Evolutionary conservation across 2,113 vertebrate genomes (phyloP), one percentile per base, ranked within the genome.

Genomic region (Spheniscus mendiculus): DNA sequence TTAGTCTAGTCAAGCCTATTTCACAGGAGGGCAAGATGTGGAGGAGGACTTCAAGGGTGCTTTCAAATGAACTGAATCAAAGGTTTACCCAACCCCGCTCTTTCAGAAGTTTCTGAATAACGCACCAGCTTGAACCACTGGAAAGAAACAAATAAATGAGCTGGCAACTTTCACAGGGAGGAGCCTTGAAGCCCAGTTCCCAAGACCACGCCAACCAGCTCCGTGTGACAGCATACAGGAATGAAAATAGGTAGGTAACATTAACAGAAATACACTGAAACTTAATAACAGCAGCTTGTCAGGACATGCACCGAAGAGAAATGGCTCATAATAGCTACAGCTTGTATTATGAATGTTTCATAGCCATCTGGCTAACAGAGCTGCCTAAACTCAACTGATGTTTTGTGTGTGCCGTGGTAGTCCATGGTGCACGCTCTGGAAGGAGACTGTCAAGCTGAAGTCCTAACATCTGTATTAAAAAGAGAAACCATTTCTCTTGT

Each of bases 181-280:
- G 96, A 95, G 89, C 80, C 95, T 96, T 89, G 76, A 94, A 95
- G 91, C 83, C 92, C 95, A 87, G 89, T 96, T 96, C 88, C 95
- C 94, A 95, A 97, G 92, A 93, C 93, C 94, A 97, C 82, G 44
- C 93, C 96, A 97, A 97, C 89, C 85, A 91, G 90, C 83, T 94
- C 89, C 11, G 5, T 96, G 93, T 94, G 95, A 95, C 96, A 97
- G 88, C 94, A 90, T 62, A 92, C 92, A 97, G 97, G 94, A 97
- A 97, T 98, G 98, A 98, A 98, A 90, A 95, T 92, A 97, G 96
- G 96, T 96, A 98, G 97, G 95, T 97, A 98, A 97, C 95, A 95
- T 98, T 98, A 98, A 98, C 97, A 96, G 97, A 98, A 98, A 97
- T 59, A 92, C 91, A 97, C 96, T 97, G 97, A 98, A 97, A 97